These are phyloP conservation scores for Gnatocerus cornutus DNA, from an alignment of 2,888 invertebrate genomes.

Conservation along the genomic window DNA sequence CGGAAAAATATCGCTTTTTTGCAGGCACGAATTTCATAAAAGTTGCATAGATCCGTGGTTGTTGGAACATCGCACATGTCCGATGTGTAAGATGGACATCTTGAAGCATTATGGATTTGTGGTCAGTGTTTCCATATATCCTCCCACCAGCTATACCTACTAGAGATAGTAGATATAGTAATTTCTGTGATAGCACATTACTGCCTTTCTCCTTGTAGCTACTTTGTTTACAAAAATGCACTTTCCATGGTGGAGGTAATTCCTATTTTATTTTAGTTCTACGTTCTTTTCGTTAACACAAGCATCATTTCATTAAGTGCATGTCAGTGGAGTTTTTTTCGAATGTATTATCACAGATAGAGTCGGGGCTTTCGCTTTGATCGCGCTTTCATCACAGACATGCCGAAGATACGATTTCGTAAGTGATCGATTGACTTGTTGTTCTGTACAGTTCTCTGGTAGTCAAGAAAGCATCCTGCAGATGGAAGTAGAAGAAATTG, in stretches of 20 bases:
- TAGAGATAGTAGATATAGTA: constrained; percentile 53
- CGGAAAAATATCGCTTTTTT: constrained; percentile 59
- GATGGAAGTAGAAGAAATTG: constrained; percentile 77
- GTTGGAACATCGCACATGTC: constrained; percentile 94
- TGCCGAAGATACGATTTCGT: neutral
- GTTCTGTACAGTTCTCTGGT: constrained; percentile 79
- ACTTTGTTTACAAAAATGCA: constrained; percentile 53
- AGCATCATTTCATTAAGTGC: constrained; percentile 27
- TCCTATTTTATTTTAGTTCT: constrained; percentile 54
- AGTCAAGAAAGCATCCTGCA: constrained; percentile 90
- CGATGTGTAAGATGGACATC: constrained; percentile 98
- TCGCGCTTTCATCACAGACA: neutral
- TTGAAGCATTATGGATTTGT: constrained; percentile 91
- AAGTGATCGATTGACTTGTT: neutral
- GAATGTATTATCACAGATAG: constrained; percentile 38
- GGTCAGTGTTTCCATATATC: constrained; percentile 76
- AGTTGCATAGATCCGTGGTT: constrained; percentile 97
- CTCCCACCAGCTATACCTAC: constrained; percentile 60
- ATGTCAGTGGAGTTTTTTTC: constrained; percentile 12
- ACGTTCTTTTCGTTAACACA: constrained; percentile 31
- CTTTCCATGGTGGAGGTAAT: constrained; percentile 66
- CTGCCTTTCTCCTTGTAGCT: constrained; percentile 56
- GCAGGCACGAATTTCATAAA: constrained; percentile 96
- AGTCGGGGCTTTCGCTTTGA: constrained; percentile 7
- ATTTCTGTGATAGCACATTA: constrained; percentile 61